phyloP scores from a whole-genome alignment of 92 coral and sea anemone species.

The Epizoanthus ramosus region DNA sequence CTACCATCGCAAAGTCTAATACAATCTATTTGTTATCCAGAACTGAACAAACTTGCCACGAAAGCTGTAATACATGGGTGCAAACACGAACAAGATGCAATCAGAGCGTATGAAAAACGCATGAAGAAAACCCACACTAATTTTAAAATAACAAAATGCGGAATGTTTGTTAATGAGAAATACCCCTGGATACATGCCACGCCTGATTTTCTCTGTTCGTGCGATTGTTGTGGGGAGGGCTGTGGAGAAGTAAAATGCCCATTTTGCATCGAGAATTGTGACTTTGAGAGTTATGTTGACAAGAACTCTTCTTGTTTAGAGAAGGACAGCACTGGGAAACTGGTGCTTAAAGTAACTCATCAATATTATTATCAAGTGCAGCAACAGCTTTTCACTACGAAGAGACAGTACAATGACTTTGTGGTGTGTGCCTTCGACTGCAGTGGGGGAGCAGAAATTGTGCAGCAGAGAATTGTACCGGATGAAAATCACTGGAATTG shows the following conservation, averaged over 20 bases:
- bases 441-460: conserved; percentile 31
- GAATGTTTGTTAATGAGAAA: conserved; percentile 53
- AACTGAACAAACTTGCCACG: conserved; percentile 35
- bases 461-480: conserved; percentile 58
- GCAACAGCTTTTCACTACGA: conserved; percentile 57
- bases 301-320: conserved; percentile 63
- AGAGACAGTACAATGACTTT: conserved; percentile 55
- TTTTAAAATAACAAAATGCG: conserved; percentile 37
- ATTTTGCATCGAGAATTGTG: conserved; percentile 54
- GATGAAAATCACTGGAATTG: conserved; percentile 58
- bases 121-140: conserved; percentile 41
- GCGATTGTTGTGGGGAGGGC: conserved; percentile 75
- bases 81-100: conserved; percentile 47
- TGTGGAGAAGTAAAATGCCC: conserved; percentile 82
- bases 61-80: conserved; percentile 45
- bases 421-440: conserved; percentile 58
- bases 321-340: conserved; percentile 34
- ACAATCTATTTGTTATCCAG: conserved; percentile 61
- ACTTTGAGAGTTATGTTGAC: conserved; percentile 61
- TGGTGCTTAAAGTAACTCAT: conserved; percentile 49
- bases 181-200: conserved; percentile 78
- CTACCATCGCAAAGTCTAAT: conserved; percentile 59
- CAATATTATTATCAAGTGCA: conserved; percentile 61
- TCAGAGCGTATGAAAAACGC: conserved; percentile 27
- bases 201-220: conserved; percentile 64